Conservation (phyloP, 1,140 invertebrate genomes). For the Tenebrio molitor region DNA sequence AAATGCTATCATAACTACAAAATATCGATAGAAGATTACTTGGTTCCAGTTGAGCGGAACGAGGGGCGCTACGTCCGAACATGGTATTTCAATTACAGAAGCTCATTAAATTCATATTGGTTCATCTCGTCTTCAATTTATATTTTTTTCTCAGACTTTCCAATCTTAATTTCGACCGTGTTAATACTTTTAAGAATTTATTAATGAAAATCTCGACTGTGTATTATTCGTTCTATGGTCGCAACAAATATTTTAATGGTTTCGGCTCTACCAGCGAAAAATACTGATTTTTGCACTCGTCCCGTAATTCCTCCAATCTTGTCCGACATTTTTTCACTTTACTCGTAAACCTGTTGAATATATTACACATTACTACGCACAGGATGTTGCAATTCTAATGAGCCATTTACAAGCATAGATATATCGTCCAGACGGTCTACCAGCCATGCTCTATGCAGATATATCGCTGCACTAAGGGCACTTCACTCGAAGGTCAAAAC, state of each 20-base stretch:
- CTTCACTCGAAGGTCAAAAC: conserved; percentile 27
- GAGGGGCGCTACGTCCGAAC: conserved; percentile 38
- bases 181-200: conserved; percentile 46
- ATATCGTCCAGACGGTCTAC: conserved; percentile 38
- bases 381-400: conserved; percentile 46
- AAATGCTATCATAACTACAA: conserved; percentile 50
- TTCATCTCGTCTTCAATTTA: conserved; percentile 47
- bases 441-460: conserved; percentile 38
- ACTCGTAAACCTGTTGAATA: conserved; percentile 23
- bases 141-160: conserved; percentile 46
- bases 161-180: conserved; percentile 42
- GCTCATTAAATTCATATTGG: conserved; percentile 52
- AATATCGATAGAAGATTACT: conserved; percentile 46
- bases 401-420: conserved; percentile 44
- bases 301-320: conserved; percentile 24
- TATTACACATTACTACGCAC: conserved; percentile 44
- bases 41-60: conserved; percentile 45
- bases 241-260: conserved; percentile 11
- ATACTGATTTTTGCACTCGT: conserved; percentile 8
- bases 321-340: conserved; percentile 7
- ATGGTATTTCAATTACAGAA: conserved; percentile 51
- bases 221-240: background rate
- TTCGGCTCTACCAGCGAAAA: background rate
- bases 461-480: conserved; percentile 37
- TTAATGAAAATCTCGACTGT: conserved; percentile 31